Evolutionary conservation across 2,797 vertebrate genomes (phyloP).

Genomic region (Microchirus variegatus): DNA sequence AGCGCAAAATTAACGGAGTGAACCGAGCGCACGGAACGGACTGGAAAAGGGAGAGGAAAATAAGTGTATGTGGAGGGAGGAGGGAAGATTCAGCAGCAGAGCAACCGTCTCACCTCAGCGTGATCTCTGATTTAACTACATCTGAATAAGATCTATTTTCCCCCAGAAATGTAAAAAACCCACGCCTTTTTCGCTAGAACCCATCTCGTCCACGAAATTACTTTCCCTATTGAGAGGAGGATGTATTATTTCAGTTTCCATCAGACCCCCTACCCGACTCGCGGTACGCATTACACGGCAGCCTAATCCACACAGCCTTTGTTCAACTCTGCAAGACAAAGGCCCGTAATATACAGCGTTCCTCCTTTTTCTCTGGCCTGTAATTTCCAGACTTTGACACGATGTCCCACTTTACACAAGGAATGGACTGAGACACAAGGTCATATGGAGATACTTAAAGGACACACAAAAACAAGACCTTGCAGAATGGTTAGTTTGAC

Average conservation of each 20-base stretch:
- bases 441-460: constrained; percentile 38
- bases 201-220: constrained; percentile 67
- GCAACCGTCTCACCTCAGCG: constrained; percentile 51
- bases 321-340: constrained; percentile 57
- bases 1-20: constrained; percentile 52
- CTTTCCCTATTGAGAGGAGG: constrained; percentile 52
- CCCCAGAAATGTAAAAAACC: constrained; percentile 49
- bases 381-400: constrained; percentile 40
- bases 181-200: constrained; percentile 45
- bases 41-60: constrained; percentile 12
- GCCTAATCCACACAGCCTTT: constrained; percentile 57
- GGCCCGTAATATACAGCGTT: constrained; percentile 25
- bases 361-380: not conserved
- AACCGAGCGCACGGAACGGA: constrained; percentile 33
- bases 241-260: constrained; percentile 57
- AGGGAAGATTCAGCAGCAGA: constrained; percentile 22
- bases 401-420: constrained; percentile 29
- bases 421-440: constrained; percentile 53
- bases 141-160: constrained; percentile 57
- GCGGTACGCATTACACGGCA: constrained; percentile 44
- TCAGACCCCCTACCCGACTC: constrained; percentile 56
- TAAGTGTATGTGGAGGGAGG: no score
- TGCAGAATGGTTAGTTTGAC: no score
- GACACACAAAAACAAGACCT: no score
- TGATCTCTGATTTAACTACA: constrained; percentile 64